Conservation (phyloP, 1,140 invertebrate species). For the Trichoplusia ni region DNA sequence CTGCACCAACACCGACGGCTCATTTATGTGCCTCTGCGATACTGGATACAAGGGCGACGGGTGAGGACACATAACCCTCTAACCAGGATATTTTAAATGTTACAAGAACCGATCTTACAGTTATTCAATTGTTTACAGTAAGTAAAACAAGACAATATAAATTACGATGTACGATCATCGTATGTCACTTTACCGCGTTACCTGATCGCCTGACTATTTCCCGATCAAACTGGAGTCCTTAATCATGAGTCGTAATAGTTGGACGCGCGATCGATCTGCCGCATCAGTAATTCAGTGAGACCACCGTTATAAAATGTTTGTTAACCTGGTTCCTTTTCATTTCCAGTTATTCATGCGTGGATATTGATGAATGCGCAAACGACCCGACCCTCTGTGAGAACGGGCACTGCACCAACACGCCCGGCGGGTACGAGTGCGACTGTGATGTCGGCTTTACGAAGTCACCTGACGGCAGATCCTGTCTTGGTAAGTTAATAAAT, state of each 20-base stretch:
- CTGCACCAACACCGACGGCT: constrained; percentile 94
- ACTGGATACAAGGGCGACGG: constrained; percentile 93
- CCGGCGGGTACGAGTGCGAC: constrained; percentile 92
- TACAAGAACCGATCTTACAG: too few species aligned
- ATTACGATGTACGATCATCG: too few species aligned
- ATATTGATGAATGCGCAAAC: constrained; percentile 93
- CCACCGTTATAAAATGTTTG: too few species aligned
- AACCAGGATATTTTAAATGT: too few species aligned
- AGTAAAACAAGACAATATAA: too few species aligned
- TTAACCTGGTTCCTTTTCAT: neutral
- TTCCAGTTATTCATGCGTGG: constrained; percentile 79
- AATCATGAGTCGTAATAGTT: too few species aligned
- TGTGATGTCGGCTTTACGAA: constrained; percentile 91
- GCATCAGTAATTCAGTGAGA: too few species aligned
- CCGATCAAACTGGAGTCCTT: too few species aligned
- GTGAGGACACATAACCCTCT: constrained; percentile 45
- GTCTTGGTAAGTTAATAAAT: constrained; percentile 81
- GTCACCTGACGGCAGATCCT: constrained; percentile 84
- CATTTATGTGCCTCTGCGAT: constrained; percentile 92
- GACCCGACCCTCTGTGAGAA: constrained; percentile 87
- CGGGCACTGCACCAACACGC: constrained; percentile 90
- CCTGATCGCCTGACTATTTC: neutral
- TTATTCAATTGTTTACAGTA: too few species aligned
- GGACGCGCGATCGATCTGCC: too few species aligned
- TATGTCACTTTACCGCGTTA: neutral